Conservation (phyloP, 2,113 vertebrate genomes). For the Phalacrocorax carbo region DNA sequence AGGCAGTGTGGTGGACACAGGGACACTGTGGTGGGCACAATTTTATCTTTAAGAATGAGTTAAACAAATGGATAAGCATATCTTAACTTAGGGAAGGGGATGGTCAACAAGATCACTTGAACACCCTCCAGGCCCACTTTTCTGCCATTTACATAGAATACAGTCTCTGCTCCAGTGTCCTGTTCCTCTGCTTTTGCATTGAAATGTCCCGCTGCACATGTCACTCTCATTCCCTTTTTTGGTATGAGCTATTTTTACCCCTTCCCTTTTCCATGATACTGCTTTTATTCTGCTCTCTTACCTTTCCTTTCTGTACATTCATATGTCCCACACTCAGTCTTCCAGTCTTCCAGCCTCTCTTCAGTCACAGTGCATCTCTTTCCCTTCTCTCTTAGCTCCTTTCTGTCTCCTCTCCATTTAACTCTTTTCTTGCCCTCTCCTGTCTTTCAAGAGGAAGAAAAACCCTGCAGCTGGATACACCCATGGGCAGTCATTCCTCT, state of each 20-base stretch:
- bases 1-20: not conserved
- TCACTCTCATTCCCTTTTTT: not conserved
- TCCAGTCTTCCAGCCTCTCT: not conserved
- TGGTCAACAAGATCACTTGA: not conserved
- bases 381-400: not conserved
- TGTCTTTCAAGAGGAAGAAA: not conserved
- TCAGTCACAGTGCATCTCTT: not conserved
- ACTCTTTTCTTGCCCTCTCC: rapidly evolving
- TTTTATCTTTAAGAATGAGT: not conserved
- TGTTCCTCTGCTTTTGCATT: not conserved
- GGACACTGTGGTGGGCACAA: not conserved
- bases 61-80: not conserved
- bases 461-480: not conserved
- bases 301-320: not conserved
- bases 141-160: not conserved
- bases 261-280: not conserved
- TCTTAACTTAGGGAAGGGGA: not conserved
- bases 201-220: not conserved
- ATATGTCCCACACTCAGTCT: not conserved
- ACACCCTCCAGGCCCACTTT: not conserved
- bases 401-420: not conserved
- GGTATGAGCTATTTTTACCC: rapidly evolving
- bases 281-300: not conserved
- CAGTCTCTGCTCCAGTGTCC: not conserved
- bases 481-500: not conserved